Conservation (phyloP, 2,888 invertebrate genomes). For the Tetragonisca angustula region DNA sequence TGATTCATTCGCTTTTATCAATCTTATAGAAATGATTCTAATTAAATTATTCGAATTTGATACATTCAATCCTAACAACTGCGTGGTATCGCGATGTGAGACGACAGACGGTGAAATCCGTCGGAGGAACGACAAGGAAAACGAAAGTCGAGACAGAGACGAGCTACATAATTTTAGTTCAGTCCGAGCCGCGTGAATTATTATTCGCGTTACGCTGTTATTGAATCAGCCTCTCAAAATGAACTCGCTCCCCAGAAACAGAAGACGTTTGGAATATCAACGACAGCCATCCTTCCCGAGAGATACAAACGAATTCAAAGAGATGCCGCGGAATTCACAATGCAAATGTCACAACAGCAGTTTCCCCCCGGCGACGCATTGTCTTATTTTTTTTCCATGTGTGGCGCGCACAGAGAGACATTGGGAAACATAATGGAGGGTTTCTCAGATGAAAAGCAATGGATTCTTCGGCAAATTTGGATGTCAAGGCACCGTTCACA, state of each 20-base stretch:
- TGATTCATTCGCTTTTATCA: too few relatives aligned
- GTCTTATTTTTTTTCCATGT: not conserved
- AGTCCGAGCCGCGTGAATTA: not conserved
- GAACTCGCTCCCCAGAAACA: not conserved
- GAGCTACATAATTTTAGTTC: not conserved
- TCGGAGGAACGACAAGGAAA: not conserved
- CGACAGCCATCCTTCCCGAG: not conserved
- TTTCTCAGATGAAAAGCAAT: not conserved
- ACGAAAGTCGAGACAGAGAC: not conserved
- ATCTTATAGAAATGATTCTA: not conserved
- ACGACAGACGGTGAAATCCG: not conserved
- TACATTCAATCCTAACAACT: not conserved
- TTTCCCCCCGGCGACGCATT: not conserved
- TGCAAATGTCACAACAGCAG: not conserved
- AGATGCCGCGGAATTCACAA: not conserved
- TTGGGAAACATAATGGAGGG: constrained; percentile 31
- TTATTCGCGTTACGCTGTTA: not conserved
- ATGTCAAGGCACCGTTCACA: constrained; percentile 70
- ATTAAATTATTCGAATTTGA: not conserved
- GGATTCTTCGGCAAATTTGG: constrained; percentile 60
- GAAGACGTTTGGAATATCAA: not conserved
- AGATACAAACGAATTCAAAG: not conserved
- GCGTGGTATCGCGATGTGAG: not conserved
- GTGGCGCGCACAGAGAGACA: not conserved
- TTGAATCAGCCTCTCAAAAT: not conserved